Evolutionary conservation across 1,140 invertebrate species (phyloP).

Genomic region (Patella vulgata): DNA sequence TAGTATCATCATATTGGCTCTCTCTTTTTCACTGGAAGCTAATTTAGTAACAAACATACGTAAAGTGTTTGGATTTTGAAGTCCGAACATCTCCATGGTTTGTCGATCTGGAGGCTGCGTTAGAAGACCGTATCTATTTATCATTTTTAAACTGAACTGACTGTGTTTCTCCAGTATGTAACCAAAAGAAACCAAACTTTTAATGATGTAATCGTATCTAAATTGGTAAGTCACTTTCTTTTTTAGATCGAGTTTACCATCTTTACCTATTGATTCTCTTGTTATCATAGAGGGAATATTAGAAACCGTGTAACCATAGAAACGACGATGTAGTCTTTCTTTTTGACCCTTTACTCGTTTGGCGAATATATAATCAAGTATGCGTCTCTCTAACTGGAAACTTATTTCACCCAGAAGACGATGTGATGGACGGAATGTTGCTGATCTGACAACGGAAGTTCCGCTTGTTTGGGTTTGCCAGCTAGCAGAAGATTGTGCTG

Average conservation of each 20-base stretch:
- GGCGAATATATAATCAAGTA: slow-evolving; percentile 41
- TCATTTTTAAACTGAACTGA: slow-evolving; percentile 1
- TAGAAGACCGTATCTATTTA: slow-evolving; percentile 20
- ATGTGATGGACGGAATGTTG: not conserved
- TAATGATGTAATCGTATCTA: not conserved
- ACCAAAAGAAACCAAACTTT: not conserved
- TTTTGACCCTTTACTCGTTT: slow-evolving; percentile 1
- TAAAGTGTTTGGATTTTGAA: no score
- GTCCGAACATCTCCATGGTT: no score
- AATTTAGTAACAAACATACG: no score
- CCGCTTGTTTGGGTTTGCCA: no score
- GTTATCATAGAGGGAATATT: slow-evolving; percentile 35
- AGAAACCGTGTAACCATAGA: slow-evolving; percentile 30
- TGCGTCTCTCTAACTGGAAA: slow-evolving; percentile 40
- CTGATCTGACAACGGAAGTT: not conserved
- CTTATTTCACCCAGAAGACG: slow-evolving; percentile 31
- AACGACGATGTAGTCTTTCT: slow-evolving; percentile 3
- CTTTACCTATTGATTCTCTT: slow-evolving; percentile 7
- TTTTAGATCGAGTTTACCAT: slow-evolving; percentile 7
- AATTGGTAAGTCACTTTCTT: not conserved
- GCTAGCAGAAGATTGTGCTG: no score
- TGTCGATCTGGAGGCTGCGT: not conserved
- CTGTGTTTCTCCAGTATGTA: not conserved
- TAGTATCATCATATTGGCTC: no score
- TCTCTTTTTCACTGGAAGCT: no score